phyloP scores from a whole-genome alignment of 2,797 vertebrate genomes.

The Xenops minutus region DNA sequence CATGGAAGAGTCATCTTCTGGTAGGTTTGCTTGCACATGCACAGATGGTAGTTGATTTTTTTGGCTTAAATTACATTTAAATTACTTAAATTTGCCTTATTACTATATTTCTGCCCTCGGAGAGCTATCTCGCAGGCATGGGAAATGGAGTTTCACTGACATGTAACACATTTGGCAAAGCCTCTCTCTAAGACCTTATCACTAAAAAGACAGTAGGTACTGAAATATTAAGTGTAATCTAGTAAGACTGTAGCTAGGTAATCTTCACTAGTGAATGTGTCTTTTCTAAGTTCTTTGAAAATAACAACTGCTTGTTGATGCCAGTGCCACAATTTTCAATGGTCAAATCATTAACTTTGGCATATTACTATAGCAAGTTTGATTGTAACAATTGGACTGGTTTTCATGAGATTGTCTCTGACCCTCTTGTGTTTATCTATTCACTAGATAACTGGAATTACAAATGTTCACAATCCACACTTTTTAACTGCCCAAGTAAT shows the following conservation, averaged over 20 bases:
- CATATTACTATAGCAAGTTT: background rate
- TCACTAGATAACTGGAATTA: background rate
- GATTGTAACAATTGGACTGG: background rate
- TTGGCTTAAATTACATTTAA: background rate
- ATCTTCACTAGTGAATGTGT: background rate
- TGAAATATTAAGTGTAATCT: background rate
- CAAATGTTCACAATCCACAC: background rate
- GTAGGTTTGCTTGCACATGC: background rate
- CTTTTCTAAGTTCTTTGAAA: background rate
- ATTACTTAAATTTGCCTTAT: background rate
- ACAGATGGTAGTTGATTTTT: background rate
- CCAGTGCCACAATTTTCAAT: background rate
- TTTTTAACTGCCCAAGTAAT: background rate
- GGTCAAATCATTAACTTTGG: background rate
- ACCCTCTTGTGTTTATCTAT: background rate
- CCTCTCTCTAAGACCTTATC: background rate
- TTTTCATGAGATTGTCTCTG: background rate
- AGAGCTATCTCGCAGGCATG: background rate
- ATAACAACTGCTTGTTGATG: background rate
- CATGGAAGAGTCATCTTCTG: background rate
- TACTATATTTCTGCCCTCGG: background rate
- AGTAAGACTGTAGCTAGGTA: background rate
- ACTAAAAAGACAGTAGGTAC: background rate
- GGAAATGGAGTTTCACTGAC: background rate
- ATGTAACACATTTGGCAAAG: background rate